Base-by-base conservation (phyloP, 2,113 vertebrate species). In the Laticauda colubrina region DNA sequence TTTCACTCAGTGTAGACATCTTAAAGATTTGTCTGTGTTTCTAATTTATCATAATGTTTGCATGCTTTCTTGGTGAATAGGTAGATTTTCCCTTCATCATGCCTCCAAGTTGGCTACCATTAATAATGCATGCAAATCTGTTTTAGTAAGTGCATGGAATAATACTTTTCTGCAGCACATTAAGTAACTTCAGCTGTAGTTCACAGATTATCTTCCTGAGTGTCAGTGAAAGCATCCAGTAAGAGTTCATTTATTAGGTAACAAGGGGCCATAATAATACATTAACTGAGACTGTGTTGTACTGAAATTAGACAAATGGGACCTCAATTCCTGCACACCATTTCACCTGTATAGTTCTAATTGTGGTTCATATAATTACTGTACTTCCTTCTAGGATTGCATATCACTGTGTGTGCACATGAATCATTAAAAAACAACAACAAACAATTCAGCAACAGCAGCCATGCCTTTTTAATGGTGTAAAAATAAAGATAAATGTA, bases 111-210 rank as follows among this genome's bases (percentile, higher is more conserved):
- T 93, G 96, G 93, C 93, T 90, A 96, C 87, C 95, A 96, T 98
- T 98, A 98, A 97, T 97, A 97, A 97, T 96, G 95, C 94, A 96
- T 90, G 92, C 95, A 93, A 95, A 97, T 97, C 95, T 97, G 96
- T 95, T 96, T 95, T 94, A 95, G 87, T 59, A 81, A 96, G 75
- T 81, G 43, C 90, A 92, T 15, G 14, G 90, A 3, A 1, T 86
- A 90, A 88, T 85, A 64, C 92, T 90, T 81, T 96, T 96, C 95
- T 96, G 95, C 92, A 93, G 94, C 94, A 81, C 53, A 91, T 69
- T 96, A 94, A 97, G 94, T 94, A 53, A 95, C 95, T 97, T 96
- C 95, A 97, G n/a, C 94, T 97, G 91, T 85, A 89, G 85, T 93
- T 93, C 93, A 96, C 23, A 89, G 86, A 92, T 85, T 94, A 54